Base-by-base conservation (phyloP, 64 coral and sea anemone species). In the Montipora cactus region DNA sequence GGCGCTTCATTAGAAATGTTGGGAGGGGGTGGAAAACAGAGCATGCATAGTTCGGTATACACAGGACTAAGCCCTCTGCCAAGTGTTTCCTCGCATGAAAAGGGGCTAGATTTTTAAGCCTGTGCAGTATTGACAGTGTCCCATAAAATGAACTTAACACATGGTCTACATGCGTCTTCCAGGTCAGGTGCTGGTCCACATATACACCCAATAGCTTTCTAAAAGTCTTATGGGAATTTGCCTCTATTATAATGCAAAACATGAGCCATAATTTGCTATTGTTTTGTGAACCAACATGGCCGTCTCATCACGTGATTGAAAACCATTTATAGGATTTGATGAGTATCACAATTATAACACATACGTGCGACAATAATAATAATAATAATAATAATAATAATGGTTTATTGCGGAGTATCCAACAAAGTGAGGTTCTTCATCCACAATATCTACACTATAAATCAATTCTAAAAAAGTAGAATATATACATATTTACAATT, bases 161-260 rank as follows among this genome's bases (percentile, higher is more conserved):
- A 23, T 23, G 22, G 22, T 23, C 22, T 23, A 23, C 22, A 23
- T 23, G 22, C 22, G 22, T 23, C 22, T 23, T 23, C 22, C 22
- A 23, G 22, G 22, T 23, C 44, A 95, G 79, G 20, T 95, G 67
- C 51, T 90, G 87, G 44, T 95, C 87, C 47, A 90, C 44, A 5
- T 77, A 71, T 15, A 84, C 79, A 76, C 93, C 87, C 71, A 83
- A 71, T 72, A 94, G 69, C 87, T 84, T 76, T 44, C 70, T 84
- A 94, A 28, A 86, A 79, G 10, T 23, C 89, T 7, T 25, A 7
- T 53, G 22, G 22, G 22, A 23, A 23, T 23, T 23, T 23, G 22
- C 22, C 22, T 23, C 22, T 23, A 23, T 23, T 23, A 23, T 23
- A 23, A 23, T 23, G 22, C 22, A 23, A 23, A 23, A 23, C 22